These are phyloP conservation scores for Xyliphius kryptos DNA, from an alignment of 2,113 vertebrate genomes.

Conservation along the genomic window DNA sequence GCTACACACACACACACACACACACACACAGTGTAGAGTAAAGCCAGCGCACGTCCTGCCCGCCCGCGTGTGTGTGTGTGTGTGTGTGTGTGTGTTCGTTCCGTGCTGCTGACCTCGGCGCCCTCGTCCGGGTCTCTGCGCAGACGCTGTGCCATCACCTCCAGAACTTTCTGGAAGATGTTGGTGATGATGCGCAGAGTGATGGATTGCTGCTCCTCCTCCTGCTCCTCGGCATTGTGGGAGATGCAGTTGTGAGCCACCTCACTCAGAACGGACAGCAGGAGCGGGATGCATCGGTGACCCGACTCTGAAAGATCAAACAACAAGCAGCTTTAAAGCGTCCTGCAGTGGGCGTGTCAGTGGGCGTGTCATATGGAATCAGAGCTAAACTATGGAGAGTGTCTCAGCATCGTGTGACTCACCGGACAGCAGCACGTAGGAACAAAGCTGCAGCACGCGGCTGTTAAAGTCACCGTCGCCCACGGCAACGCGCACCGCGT, in stretches of 20 bases:
- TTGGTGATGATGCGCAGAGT: constrained; percentile 68
- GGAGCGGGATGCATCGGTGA: constrained; percentile 63
- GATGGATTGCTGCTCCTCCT: constrained; percentile 50
- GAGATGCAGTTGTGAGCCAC: constrained; percentile 57
- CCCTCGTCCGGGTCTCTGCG: constrained; percentile 71
- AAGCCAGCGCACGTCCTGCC: too few species aligned
- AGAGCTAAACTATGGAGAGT: too few species aligned
- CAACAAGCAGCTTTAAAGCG: too few species aligned
- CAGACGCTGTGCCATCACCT: constrained; percentile 65
- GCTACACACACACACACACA: constrained; percentile 54
- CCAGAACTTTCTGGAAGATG: constrained; percentile 82
- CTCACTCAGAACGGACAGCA: constrained; percentile 76
- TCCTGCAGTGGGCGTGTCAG: too few species aligned
- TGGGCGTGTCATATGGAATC: too few species aligned
- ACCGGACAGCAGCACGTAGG: constrained; percentile 72
- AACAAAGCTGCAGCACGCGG: constrained; percentile 67
- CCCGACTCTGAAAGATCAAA: constrained; percentile 63
- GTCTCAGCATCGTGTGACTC: constrained; percentile 27
- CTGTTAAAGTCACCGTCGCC: constrained; percentile 68
- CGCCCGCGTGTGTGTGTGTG: too few species aligned
- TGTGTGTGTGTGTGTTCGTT: too few species aligned
- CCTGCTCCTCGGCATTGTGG: constrained; percentile 46
- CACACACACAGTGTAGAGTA: not conserved
- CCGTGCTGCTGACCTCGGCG: constrained; percentile 59
- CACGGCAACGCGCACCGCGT: constrained; percentile 76